These are phyloP conservation scores for Trichogramma evanescens DNA, from an alignment of 2,888 invertebrate species.

Conservation along the genomic window DNA sequence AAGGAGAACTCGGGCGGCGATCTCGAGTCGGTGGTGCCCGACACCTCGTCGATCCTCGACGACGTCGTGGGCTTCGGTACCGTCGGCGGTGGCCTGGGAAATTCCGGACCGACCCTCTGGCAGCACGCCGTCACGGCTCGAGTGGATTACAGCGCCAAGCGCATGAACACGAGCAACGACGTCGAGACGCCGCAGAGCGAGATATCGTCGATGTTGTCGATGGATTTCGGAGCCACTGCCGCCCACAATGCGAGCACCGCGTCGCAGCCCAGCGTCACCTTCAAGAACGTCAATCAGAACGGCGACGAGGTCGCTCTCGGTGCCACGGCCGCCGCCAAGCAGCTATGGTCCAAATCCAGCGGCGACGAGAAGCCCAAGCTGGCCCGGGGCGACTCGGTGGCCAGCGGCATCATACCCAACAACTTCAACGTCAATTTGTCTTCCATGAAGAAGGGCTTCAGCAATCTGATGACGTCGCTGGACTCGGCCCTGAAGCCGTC, in stretches of 20 bases:
- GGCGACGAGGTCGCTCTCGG: constrained; percentile 6
- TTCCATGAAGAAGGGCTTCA: constrained; percentile 77
- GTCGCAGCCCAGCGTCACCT: constrained; percentile 39
- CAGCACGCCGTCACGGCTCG: constrained; percentile 31
- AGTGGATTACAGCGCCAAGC: constrained; percentile 35
- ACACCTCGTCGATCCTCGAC: constrained; percentile 78
- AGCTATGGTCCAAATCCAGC: not conserved
- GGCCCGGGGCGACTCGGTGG: constrained; percentile 25
- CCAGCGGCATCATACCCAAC: constrained; percentile 37
- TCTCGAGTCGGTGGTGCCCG: constrained; percentile 76
- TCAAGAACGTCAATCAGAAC: constrained; percentile 32
- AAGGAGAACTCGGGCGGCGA: constrained; percentile 81
- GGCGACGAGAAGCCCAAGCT: constrained; percentile 14
- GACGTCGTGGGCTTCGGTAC: constrained; percentile 46
- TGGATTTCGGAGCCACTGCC: constrained; percentile 30
- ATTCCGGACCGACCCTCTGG: constrained; percentile 29
- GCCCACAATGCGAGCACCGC: constrained; percentile 26
- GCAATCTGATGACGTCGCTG: constrained; percentile 74
- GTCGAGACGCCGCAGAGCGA: constrained; percentile 44
- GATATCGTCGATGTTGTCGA: constrained; percentile 42
- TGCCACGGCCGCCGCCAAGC: constrained; percentile 2
- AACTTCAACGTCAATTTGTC: constrained; percentile 56
- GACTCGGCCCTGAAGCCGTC: constrained; percentile 71
- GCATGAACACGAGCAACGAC: constrained; percentile 41
- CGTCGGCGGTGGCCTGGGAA: too few species aligned